Evolutionary conservation across 2,113 vertebrate species (phyloP).

Genomic region (Myrmecophaga tridactyla): DNA sequence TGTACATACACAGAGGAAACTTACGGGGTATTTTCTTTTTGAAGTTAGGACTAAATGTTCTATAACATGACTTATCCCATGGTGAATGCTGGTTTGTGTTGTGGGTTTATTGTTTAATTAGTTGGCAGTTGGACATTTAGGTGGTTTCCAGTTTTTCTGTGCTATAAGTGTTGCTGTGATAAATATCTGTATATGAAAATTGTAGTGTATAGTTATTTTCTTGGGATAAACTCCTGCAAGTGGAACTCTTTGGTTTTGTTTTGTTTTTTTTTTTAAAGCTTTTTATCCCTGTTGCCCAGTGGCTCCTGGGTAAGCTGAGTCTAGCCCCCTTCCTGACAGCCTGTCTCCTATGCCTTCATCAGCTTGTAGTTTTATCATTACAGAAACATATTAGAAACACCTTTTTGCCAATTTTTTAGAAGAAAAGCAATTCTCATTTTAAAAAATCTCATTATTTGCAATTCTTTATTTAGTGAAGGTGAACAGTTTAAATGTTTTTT

Average conservation of each 20-base stretch:
- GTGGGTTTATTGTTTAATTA: background rate
- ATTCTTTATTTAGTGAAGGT: background rate
- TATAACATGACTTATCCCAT: accelerated
- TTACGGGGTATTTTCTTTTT: background rate
- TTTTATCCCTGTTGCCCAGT: background rate
- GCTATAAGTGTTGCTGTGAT: too few species aligned
- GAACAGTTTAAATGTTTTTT: background rate
- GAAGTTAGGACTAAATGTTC: background rate
- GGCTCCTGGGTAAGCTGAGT: accelerated
- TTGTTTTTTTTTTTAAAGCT: background rate
- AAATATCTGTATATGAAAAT: background rate
- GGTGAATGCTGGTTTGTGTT: background rate
- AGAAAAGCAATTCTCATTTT: background rate
- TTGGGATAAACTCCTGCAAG: background rate
- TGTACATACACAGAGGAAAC: accelerated
- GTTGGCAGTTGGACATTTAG: background rate
- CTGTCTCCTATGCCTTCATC: background rate
- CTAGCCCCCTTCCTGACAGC: background rate
- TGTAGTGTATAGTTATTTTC: background rate
- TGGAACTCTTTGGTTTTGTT: background rate
- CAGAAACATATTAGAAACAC: accelerated
- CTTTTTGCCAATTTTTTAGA: background rate
- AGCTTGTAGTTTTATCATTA: background rate
- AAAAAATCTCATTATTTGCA: background rate
- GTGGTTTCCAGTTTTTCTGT: constrained; percentile 30